Percentiles rank a stretch among this genome's conserved stretches.
Evolutionary conservation across 23 tunicate species (phyloP).

Genomic region (Oikopleura dioica): DNA sequence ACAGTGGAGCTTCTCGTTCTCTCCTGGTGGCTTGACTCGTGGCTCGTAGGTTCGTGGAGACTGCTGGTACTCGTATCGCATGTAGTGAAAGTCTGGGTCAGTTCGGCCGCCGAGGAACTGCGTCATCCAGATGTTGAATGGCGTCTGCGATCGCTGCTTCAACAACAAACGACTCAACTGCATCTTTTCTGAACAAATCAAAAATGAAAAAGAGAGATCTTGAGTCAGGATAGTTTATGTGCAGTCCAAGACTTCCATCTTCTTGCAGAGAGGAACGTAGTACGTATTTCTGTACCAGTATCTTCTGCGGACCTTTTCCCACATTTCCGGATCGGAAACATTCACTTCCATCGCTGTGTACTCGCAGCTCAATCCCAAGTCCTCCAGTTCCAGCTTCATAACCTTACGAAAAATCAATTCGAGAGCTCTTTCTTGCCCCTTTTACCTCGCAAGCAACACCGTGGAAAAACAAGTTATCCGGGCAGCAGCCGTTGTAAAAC

Average conservation of each 20-base stretch:
- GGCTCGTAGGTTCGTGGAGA: not conserved
- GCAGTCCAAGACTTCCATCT: not conserved
- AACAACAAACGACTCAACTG: not conserved
- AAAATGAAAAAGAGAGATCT: not conserved
- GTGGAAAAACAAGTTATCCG: constrained; percentile 13
- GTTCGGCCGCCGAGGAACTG: constrained; percentile 10
- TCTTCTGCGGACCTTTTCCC: constrained; percentile 7
- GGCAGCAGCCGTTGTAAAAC: not conserved
- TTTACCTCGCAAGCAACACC: constrained; percentile 11
- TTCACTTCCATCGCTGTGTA: not conserved
- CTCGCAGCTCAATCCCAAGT: not conserved
- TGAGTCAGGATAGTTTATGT: not conserved
- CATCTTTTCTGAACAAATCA: not conserved
- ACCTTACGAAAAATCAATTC: too few relatives aligned
- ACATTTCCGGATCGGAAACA: constrained; percentile 11
- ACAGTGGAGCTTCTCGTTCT: not conserved
- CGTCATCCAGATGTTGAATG: not conserved
- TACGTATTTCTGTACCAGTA: not conserved
- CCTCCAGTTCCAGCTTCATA: constrained; percentile 10
- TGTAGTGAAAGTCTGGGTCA: not conserved
- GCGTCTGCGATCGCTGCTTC: not conserved
- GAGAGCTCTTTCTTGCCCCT: too few relatives aligned
- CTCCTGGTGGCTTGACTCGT: not conserved
- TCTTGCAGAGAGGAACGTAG: not conserved
- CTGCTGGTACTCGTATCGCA: not conserved